phyloP scores from a whole-genome alignment of 30 jellyfish, hydroid and myxozoan species.

The Hydractinia echinata region DNA sequence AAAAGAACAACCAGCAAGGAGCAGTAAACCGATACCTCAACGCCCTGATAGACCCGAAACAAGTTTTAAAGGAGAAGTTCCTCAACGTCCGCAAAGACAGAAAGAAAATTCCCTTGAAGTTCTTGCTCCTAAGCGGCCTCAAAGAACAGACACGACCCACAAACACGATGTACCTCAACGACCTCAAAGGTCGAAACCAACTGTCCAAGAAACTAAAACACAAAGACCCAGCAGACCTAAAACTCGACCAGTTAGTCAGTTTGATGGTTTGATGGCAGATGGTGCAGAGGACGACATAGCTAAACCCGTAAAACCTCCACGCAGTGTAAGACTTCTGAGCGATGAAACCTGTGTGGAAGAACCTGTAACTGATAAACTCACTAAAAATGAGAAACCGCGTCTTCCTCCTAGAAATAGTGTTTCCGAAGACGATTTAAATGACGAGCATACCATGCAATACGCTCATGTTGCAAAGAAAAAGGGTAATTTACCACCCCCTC shows the following conservation, averaged over 20 bases:
- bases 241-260: slow-evolving; percentile 10
- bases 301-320: background rate
- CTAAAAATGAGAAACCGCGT: background rate
- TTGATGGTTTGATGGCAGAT: background rate
- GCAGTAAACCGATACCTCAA: too few species aligned
- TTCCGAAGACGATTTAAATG: background rate
- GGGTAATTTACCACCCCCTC: too few species aligned
- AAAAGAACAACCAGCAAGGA: too few species aligned
- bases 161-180: background rate
- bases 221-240: slow-evolving; percentile 8
- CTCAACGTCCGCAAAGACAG: too few species aligned
- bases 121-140: slow-evolving; percentile 25
- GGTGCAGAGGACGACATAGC: background rate
- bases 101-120: slow-evolving; percentile 1
- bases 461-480: too few species aligned
- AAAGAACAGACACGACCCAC: background rate
- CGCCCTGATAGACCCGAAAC: too few species aligned
- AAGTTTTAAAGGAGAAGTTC: too few species aligned
- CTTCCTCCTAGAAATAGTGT: background rate
- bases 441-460: too few species aligned
- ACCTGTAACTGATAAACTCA: background rate
- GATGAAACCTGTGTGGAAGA: background rate
- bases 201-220: background rate
- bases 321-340: too few species aligned
- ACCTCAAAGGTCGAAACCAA: background rate